Evolutionary conservation across 2,113 vertebrate genomes (phyloP), one percentile per base, ranked within the genome.

Genomic region (Callospermophilus lateralis): DNA sequence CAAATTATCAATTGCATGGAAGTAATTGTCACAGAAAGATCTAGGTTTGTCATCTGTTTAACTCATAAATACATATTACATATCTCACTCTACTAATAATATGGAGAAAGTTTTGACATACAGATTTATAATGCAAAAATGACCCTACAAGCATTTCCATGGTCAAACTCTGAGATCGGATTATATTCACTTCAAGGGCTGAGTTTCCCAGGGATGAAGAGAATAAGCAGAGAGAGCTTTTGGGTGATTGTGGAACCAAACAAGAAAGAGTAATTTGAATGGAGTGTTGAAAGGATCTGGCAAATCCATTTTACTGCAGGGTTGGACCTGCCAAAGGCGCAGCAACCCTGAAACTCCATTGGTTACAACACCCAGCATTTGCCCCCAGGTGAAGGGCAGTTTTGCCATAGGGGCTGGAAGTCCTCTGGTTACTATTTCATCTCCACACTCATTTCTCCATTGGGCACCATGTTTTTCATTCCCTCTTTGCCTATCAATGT

Each of bases 231-330:
- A 91, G 32, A 16, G n/a, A 85, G n/a, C 68, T 45, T 90, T 89
- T 4, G 48, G 45, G 24, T 76, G 26, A 87, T 42, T 39, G 9
- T 19, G 65, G 58, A 87, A 80, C 37, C 53, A 77, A 94, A 83
- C 32, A 80, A 96, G 72, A n/a, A 51, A 39, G 53, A 93, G 2
- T 79, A 30, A 81, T 92, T 63, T 63, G 32, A 96, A 78, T 68
- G 73, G 80, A 94, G 63, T 87, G n/a, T 96, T 84, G 89, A 90
- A 90, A 90, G 61, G 30, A 73, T 94, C 84, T 80, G 63, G 79
- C 61, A 87, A 92, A 93, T 84, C 37, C 20, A 68, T 78, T 68
- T 68, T 55, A 78, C 22, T 70, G 72, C 28, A 80, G 32, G 5
- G 8, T 6, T 74, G 84, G 22, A 53, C 26, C 95, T 96, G 6